phyloP scores from a whole-genome alignment of 2,797 vertebrate genomes.

The Microctenopoma stevenorrisi region DNA sequence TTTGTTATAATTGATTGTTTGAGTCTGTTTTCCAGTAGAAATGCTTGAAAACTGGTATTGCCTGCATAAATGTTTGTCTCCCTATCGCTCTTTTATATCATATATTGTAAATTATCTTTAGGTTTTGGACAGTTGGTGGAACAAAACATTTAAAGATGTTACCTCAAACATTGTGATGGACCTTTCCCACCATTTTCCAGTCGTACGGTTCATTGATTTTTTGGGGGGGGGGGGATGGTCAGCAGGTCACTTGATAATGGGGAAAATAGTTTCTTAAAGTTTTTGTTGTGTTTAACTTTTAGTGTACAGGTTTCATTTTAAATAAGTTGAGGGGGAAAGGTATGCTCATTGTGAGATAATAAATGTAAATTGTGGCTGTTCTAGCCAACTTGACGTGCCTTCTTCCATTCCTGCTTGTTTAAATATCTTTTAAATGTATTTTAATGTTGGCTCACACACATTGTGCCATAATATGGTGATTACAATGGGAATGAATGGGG shows the following conservation, averaged over 20 bases:
- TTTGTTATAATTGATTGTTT: not conserved
- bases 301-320: slow-evolving; percentile 29
- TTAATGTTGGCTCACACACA: slow-evolving; percentile 15
- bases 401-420: slow-evolving; percentile 63
- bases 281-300: slow-evolving; percentile 18
- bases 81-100: slow-evolving; percentile 1
- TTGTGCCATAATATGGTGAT: slow-evolving; percentile 22
- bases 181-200: slow-evolving; percentile 1
- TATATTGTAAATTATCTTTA: not conserved
- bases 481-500: slow-evolving; percentile 37
- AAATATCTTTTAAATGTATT: slow-evolving; percentile 33
- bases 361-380: slow-evolving; percentile 16
- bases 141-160: slow-evolving; percentile 4
- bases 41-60: slow-evolving; percentile 14
- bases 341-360: not conserved
- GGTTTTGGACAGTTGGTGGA: not conserved
- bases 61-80: slow-evolving; percentile 9
- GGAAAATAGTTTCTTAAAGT: not conserved
- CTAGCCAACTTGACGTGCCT: slow-evolving; percentile 78
- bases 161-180: not conserved
- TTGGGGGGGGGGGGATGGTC: too few species aligned
- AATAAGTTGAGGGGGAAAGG: slow-evolving; percentile 6
- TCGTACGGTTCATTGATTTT: not conserved
- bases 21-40: slow-evolving; percentile 9
- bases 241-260: not conserved